These are phyloP conservation scores for Protonibea diacanthus DNA, from an alignment of 2,797 vertebrate species.

Conservation along the genomic window DNA sequence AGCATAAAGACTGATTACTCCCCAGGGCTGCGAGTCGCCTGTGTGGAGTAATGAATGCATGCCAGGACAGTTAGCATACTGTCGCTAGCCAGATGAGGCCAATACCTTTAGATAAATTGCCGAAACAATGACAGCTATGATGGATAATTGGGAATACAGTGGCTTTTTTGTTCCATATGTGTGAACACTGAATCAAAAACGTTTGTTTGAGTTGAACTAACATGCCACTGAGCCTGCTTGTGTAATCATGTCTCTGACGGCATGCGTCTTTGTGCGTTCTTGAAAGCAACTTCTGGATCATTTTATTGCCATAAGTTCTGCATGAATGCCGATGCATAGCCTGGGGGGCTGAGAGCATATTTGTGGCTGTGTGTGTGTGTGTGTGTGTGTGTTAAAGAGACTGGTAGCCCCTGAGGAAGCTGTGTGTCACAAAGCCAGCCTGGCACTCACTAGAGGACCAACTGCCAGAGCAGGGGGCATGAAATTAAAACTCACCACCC, in stretches of 20 bases:
- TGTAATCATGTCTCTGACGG: constrained; percentile 58
- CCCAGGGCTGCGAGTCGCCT: constrained; percentile 59
- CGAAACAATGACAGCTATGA: constrained; percentile 61
- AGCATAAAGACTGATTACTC: constrained; percentile 76
- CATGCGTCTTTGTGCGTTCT: constrained; percentile 59
- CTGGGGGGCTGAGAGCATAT: constrained; percentile 50
- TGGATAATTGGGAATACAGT: constrained; percentile 66
- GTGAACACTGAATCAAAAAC: constrained; percentile 55
- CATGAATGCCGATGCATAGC: constrained; percentile 65
- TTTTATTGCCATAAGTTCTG: constrained; percentile 76
- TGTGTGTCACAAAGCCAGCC: constrained; percentile 77
- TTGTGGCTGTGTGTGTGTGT: constrained; percentile 46
- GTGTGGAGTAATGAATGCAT: constrained; percentile 70
- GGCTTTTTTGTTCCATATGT: constrained; percentile 62
- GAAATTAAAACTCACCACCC: constrained; percentile 84
- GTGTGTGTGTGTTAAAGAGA: constrained; percentile 36
- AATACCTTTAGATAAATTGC: constrained; percentile 73
- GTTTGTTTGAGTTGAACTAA: constrained; percentile 54
- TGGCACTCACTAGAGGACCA: constrained; percentile 75
- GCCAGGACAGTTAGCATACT: constrained; percentile 76
- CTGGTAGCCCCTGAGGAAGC: constrained; percentile 57
- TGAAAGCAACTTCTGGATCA: constrained; percentile 66
- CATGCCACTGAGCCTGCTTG: constrained; percentile 47
- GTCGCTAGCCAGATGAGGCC: constrained; percentile 76
- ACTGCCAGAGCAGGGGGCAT: constrained; percentile 85